Evolutionary conservation across 1,140 invertebrate species (phyloP), one percentile per base, ranked within the genome.

Genomic region (Cepaea nemoralis): DNA sequence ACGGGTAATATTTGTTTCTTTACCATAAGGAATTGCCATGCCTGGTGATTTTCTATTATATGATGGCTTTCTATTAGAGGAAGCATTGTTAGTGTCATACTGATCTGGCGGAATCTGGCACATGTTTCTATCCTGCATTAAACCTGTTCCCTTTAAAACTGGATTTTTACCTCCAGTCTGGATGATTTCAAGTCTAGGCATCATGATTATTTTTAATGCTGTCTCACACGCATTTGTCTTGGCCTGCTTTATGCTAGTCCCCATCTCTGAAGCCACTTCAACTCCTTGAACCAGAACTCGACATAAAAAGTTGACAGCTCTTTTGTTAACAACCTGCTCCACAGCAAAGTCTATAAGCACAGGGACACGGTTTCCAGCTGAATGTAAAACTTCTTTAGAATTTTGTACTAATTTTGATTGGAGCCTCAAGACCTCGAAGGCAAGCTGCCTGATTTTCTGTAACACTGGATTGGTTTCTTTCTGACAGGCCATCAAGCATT

Each of bases 171-270:
- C n/a, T 59, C 86, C 81, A 22, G 80, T 55, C 31, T 74, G 39
- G 14, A 82, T 78, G 48, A 90, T 78, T 50, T 82, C 81, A 6
- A 87, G 37, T 67, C 76, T 83, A 39, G 83, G 83, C 66, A 82
- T 86, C 19, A 66, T 63, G 24, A 89, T 80, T 22, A 83, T 42
- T 42, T 86, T 48, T 16, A 88, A 39, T 42, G 86, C 87, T 63
- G 85, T 85, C 33, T 85, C 71, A 82, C 81, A 88, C 24, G 89
- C 88, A 16, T 86, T 83, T 24, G 84, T 82, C 74, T 88, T 90
- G 27, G 89, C 86, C 0, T 73, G 45, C 73, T 87, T 88, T 50
- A 88, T 88, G 24, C 73, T 84, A 16, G 77, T 33, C 0, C 76
- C 85, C 45, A 71, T 55, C n/a, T 84, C 88, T 35, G 77, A 42